These are phyloP conservation scores for Hassar affinis DNA, from an alignment of 2,113 vertebrate genomes.

Conservation along the genomic window DNA sequence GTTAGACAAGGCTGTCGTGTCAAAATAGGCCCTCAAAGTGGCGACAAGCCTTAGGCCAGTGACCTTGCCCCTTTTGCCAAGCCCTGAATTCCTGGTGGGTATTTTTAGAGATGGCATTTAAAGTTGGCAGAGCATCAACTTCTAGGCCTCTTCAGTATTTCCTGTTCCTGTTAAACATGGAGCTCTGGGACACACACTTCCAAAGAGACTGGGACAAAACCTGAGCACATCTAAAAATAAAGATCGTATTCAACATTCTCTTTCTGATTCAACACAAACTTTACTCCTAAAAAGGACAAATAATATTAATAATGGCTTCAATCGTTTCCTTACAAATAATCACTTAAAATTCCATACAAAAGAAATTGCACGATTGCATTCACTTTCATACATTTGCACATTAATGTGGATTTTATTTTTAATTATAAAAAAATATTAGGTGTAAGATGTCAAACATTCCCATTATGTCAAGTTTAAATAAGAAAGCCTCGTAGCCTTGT, in stretches of 20 bases:
- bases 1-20: constrained; percentile 59
- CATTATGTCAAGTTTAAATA: not conserved
- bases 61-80: constrained; percentile 55
- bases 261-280: not conserved
- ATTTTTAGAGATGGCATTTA: constrained; percentile 78
- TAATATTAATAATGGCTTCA: not conserved
- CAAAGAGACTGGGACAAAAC: constrained; percentile 57
- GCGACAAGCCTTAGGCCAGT: constrained; percentile 64
- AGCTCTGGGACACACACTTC: constrained; percentile 49
- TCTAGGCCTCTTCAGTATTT: constrained; percentile 66
- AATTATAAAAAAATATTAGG: not conserved
- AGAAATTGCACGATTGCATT: too few species aligned
- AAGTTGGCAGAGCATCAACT: constrained; percentile 66
- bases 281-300: not conserved
- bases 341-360: not conserved
- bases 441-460: not conserved
- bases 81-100: constrained; percentile 66
- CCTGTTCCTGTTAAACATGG: constrained; percentile 69
- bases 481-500: not conserved
- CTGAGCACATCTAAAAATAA: constrained; percentile 42
- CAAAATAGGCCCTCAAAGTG: constrained; percentile 65
- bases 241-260: not conserved
- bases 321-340: not conserved
- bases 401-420: not conserved
- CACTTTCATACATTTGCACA: not conserved